A percentile compares a stretch with the other conserved stretches of the same genome.
These are phyloP conservation scores for Trachythela sp. DNA, from an alignment of 64 coral and sea anemone genomes.

Conservation along the genomic window DNA sequence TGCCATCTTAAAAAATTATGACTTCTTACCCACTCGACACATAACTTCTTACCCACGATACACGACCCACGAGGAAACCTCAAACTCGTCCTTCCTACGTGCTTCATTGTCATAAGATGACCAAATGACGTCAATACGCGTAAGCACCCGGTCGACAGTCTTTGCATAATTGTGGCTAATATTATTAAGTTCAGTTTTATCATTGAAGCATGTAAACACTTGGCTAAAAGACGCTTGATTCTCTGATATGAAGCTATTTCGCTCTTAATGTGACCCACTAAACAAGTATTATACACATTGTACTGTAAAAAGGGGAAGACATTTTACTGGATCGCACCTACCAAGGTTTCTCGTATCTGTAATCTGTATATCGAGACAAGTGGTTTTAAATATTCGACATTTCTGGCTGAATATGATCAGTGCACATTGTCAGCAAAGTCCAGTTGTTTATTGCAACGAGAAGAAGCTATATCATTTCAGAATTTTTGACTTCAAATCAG, in stretches of 20 bases:
- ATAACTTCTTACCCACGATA: too few relatives aligned
- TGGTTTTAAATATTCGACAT: not conserved
- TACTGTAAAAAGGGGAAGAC: too few relatives aligned
- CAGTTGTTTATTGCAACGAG: conserved; percentile 7
- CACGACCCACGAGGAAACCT: too few relatives aligned
- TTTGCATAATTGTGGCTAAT: not conserved
- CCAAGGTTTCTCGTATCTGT: too few relatives aligned
- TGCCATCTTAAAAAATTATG: too few relatives aligned
- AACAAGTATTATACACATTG: too few relatives aligned
- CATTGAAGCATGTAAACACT: not conserved
- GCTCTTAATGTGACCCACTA: not conserved
- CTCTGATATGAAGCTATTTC: not conserved
- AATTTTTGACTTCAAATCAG: not conserved
- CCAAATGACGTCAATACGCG: not conserved
- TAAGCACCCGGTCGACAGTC: not conserved
- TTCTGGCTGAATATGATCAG: not conserved
- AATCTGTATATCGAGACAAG: not conserved
- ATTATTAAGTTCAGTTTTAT: not conserved
- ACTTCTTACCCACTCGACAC: too few relatives aligned
- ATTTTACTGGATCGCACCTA: too few relatives aligned
- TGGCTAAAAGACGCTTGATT: not conserved
- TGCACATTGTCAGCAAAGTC: not conserved
- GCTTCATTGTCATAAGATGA: not conserved
- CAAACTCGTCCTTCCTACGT: not conserved
- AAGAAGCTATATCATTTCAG: not conserved